A percentile compares a stretch with the other conserved stretches of the same genome.
These are phyloP conservation scores for Drosophila lacteicornis DNA, from an alignment of 1,140 invertebrate genomes.

Conservation along the genomic window DNA sequence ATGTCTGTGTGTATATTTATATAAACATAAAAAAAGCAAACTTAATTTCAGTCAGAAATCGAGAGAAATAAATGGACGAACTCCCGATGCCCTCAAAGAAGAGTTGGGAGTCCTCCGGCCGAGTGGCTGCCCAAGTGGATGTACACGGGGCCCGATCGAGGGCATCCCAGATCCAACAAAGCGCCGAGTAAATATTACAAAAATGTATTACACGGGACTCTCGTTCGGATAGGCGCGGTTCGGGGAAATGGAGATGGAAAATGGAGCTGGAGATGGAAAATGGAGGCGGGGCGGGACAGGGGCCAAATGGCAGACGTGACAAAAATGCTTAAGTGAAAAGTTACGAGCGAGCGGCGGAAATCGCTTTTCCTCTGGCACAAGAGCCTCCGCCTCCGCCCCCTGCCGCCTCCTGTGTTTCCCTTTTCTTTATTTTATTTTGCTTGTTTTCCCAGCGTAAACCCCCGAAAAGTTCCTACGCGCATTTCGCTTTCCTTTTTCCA, in stretches of 20 bases:
- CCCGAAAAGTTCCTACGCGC: constrained; percentile 42
- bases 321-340: constrained; percentile 84
- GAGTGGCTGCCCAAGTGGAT: constrained; percentile 33
- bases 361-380: constrained; percentile 50
- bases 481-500: constrained; percentile 32
- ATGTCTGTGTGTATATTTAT: constrained; percentile 4
- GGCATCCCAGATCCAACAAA: constrained; percentile 58
- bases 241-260: constrained; percentile 1
- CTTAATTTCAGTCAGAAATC: neutral
- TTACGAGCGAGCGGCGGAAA: constrained; percentile 73
- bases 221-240: neutral
- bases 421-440: constrained; percentile 54
- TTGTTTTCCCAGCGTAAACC: constrained; percentile 33
- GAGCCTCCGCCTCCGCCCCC: too few relatives aligned
- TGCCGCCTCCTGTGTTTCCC: constrained; percentile 7
- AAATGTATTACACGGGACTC: constrained; percentile 69
- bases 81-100: constrained; percentile 7
- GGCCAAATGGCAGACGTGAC: constrained; percentile 75
- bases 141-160: constrained; percentile 33
- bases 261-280: constrained; percentile 9
- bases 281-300: neutral
- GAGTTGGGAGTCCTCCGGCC: neutral
- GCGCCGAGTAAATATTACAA: constrained; percentile 81
- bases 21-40: constrained; percentile 12
- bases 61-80: constrained; percentile 3